A percentile compares a stretch with the other conserved stretches of the same genome.
These are phyloP conservation scores for Portevinia maculata DNA, from an alignment of 2,888 invertebrate species.

Conservation along the genomic window DNA sequence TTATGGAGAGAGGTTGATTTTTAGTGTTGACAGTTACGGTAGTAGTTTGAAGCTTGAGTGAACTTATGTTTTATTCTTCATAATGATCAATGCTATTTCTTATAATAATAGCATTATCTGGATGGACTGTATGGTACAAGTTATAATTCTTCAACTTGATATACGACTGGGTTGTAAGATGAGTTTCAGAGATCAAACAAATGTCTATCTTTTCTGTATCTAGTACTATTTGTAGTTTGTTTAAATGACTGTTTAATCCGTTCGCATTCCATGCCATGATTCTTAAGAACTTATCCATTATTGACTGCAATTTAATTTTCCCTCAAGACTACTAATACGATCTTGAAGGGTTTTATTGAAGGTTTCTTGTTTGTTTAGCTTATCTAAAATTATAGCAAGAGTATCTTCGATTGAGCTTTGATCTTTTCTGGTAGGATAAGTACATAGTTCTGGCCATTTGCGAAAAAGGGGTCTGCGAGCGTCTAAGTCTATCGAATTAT, in stretches of 20 bases:
- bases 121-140: no score
- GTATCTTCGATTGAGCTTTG: slow-evolving; percentile 13
- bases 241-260: slow-evolving; percentile 8
- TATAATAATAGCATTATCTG: no score
- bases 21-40: no score
- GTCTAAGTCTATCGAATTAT: background rate
- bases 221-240: background rate
- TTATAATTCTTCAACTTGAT: no score
- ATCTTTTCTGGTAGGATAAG: slow-evolving; percentile 18
- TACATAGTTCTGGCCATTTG: slow-evolving; percentile 15
- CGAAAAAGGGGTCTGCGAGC: background rate
- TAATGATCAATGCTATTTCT: no score
- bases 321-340: background rate
- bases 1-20: no score
- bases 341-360: slow-evolving; percentile 4
- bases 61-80: no score
- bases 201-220: background rate
- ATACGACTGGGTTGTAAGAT: no score
- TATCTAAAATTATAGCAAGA: slow-evolving; percentile 1
- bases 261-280: slow-evolving; percentile 23
- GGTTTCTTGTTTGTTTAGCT: slow-evolving; percentile 1
- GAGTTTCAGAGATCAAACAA: slow-evolving; percentile 18
- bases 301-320: background rate
- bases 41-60: no score
- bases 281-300: slow-evolving; percentile 1